Base-by-base conservation (phyloP, 1,140 invertebrate species). In the Cydia strobilella region DNA sequence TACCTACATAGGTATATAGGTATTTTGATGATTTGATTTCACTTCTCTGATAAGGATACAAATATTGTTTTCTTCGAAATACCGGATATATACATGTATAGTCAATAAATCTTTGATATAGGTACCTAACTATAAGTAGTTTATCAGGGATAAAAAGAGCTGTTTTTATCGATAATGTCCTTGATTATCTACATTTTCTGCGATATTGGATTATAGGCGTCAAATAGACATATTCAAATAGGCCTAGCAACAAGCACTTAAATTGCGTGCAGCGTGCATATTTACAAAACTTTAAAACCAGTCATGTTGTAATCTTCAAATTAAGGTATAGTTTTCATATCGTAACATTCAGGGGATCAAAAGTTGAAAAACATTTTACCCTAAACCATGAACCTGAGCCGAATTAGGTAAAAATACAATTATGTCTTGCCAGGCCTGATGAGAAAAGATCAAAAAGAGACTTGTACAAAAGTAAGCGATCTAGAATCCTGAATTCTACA, bases 31-130 rank as follows among this genome's bases (percentile, higher is more conserved):
- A 54, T 59, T 59, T 59, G 54, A 23, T 69, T 69, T 69, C 12
- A 39, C 15, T 72, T 25, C 12, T 72, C 71, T 48, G 71, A 72
- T 72, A 48, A 18, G 27, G 35, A 69, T 35, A 69, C 35, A 18
- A 69, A 23, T 59, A n/a, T 23, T 59, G 54, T 59, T 59, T 23
- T 7, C 20, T 59, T 59, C 54, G 18, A 23, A 59, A 23, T 23
- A 59, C 5, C 54, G 23, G 20, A 59, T 39, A 39, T 39, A 39
- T 39, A 27, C 3, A 27, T 27, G 3, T 27, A 39, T 39, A 39
- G 35, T 39, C 35, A 39, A 39, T 39, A 39, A 9, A 39, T 39
- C 2, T 45, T 45, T 45, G 42, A 45, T 12, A 12, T 12, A 45
- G 18, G 6, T 23, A 23, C 6, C n/a, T n/a, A n/a, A n/a, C n/a